These are phyloP conservation scores for Ophiothrix spiculata DNA, from an alignment of 35 echinoderm and acorn worm species.

Conservation along the genomic window DNA sequence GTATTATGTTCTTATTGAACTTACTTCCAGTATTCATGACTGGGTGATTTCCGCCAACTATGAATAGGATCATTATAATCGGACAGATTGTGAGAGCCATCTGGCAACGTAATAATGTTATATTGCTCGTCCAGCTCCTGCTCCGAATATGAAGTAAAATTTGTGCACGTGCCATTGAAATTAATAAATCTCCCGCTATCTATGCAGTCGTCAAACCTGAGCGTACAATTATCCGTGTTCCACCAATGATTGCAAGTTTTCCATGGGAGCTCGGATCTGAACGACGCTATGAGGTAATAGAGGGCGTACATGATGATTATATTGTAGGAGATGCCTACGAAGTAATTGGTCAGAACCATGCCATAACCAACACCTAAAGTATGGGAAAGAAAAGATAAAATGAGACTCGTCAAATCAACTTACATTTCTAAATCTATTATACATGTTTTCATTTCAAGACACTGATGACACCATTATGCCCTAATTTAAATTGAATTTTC, in stretches of 20 bases:
- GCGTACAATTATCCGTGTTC: constrained; percentile 63
- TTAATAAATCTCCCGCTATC: constrained; percentile 24
- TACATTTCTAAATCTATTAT: too few relatives aligned
- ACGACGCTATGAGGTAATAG: constrained; percentile 82
- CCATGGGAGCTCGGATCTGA: constrained; percentile 68
- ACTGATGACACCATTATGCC: too few relatives aligned
- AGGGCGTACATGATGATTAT: constrained; percentile 83
- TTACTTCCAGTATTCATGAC: constrained; percentile 62
- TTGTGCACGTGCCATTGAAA: constrained; percentile 9
- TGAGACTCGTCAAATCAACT: neutral
- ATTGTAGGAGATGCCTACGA: constrained; percentile 65
- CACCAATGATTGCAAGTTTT: constrained; percentile 51
- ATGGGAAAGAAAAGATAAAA: constrained; percentile 24
- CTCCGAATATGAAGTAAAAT: neutral
- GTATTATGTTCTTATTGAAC: too few relatives aligned
- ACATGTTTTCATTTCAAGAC: too few relatives aligned
- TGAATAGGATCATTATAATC: neutral
- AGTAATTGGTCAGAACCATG: constrained; percentile 39
- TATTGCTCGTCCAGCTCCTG: neutral
- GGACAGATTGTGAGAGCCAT: neutral
- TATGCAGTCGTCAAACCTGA: neutral
- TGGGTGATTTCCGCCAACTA: neutral
- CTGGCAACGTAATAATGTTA: neutral
- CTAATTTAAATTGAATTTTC: too few relatives aligned
- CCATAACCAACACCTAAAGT: constrained; percentile 85